A percentile compares a stretch with the other conserved stretches of the same genome.
Evolutionary conservation across 1,140 invertebrate genomes (phyloP).

Genomic region (Eurosta solidaginis): DNA sequence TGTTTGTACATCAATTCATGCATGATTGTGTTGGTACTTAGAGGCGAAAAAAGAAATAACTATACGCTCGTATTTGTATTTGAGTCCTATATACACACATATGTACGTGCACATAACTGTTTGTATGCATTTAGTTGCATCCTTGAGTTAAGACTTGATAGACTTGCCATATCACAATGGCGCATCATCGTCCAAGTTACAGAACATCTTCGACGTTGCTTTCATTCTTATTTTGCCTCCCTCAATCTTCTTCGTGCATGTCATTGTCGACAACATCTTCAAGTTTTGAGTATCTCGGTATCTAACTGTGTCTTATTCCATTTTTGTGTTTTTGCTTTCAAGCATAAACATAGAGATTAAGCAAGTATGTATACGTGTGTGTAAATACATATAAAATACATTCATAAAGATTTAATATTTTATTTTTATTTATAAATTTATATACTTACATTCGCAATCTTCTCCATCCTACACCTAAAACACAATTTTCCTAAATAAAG

Average conservation of each 20-base stretch:
- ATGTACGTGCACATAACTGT: background rate
- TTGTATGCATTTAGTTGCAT: background rate
- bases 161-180: conserved; percentile 13
- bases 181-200: background rate
- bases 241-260: background rate
- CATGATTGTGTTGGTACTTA: no score
- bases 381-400: no score
- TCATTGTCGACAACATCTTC: background rate
- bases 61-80: background rate
- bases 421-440: no score
- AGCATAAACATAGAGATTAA: no score
- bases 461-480: no score
- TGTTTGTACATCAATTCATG: no score
- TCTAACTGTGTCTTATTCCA: conserved; percentile 7
- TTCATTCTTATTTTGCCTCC: background rate
- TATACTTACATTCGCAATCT: background rate
- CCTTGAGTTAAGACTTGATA: background rate
- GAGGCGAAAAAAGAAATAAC: no score
- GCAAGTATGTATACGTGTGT: background rate
- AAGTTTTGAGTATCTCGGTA: background rate
- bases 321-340: background rate
- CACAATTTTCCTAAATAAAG: no score
- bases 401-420: no score
- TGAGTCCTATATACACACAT: background rate
- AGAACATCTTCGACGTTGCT: conserved; percentile 1